phyloP scores from a whole-genome alignment of 1,140 invertebrate genomes.

The Drosophila asahinai region DNA sequence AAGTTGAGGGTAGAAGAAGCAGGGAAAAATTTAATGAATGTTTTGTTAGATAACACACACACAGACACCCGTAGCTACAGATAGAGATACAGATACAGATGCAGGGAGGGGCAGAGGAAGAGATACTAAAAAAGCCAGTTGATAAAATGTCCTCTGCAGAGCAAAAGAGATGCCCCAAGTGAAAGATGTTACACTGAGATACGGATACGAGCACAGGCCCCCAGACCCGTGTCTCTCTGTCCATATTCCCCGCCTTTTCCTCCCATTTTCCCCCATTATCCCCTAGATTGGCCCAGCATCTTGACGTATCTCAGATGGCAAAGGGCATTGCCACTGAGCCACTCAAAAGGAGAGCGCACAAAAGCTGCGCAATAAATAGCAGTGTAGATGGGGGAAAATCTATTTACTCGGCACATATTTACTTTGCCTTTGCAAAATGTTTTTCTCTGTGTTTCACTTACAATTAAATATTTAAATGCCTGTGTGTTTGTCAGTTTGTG shows the following conservation, averaged over 20 bases:
- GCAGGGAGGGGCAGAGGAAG: constrained; percentile 1
- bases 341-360: constrained; percentile 64
- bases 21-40: constrained; percentile 81
- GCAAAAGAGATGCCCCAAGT: constrained; percentile 45
- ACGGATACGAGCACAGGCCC: constrained; percentile 44
- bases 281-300: constrained; percentile 7
- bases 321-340: constrained; percentile 77
- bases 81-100: constrained; percentile 39
- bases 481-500: constrained; percentile 25
- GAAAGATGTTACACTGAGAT: constrained; percentile 81
- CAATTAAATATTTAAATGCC: constrained; percentile 79
- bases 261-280: background rate
- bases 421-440: constrained; percentile 19
- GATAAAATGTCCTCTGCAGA: constrained; percentile 28
- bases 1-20: constrained; percentile 53
- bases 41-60: constrained; percentile 77
- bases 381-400: constrained; percentile 39
- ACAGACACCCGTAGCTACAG: constrained; percentile 44
- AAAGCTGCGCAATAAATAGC: constrained; percentile 80
- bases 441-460: constrained; percentile 60
- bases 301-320: constrained; percentile 74
- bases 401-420: constrained; percentile 62
- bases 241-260: background rate
- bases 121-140: constrained; percentile 26
- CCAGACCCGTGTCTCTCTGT: background rate